Percentiles rank a stretch among this genome's conserved stretches.
Evolutionary conservation across 1,140 invertebrate genomes (phyloP).

Genomic region (Sycobia sp.): DNA sequence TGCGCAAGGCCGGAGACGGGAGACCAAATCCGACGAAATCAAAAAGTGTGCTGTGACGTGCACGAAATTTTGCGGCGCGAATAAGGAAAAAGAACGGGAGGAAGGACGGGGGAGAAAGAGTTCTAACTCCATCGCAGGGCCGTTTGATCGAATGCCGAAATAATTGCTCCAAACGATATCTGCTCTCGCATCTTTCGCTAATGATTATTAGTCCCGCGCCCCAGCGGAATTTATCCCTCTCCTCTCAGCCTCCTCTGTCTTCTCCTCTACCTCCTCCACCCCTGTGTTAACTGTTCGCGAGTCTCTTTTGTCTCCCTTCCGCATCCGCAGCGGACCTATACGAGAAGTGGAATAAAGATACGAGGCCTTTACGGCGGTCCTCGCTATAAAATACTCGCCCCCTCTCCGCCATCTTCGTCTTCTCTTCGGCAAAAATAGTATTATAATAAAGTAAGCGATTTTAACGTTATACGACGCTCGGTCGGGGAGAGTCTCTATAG

Average conservation of each 20-base stretch:
- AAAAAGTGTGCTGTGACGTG: no score
- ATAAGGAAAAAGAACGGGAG: no score
- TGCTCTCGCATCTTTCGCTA: slow-evolving; percentile 44
- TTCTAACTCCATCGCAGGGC: no score
- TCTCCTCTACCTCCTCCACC: background rate
- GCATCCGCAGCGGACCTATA: slow-evolving; percentile 3
- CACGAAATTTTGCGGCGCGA: no score
- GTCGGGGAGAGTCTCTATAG: no score
- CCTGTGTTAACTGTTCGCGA: background rate
- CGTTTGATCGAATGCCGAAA: slow-evolving; percentile 46
- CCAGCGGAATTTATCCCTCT: no score
- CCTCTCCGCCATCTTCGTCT: slow-evolving; percentile 20
- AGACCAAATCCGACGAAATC: background rate
- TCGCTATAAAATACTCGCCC: slow-evolving; percentile 9
- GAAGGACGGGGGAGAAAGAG: no score
- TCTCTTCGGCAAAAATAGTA: slow-evolving; percentile 33
- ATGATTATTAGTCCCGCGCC: no score
- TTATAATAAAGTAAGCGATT: slow-evolving; percentile 31
- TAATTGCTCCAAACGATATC: slow-evolving; percentile 45
- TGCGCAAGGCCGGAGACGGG: background rate
- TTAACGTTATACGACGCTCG: slow-evolving; percentile 20
- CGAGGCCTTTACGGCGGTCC: slow-evolving; percentile 16
- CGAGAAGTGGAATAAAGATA: slow-evolving; percentile 16
- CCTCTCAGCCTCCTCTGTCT: no score
- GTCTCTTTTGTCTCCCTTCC: slow-evolving; percentile 14